Evolutionary conservation across 2,113 vertebrate genomes (phyloP), one percentile per base, ranked within the genome.

Genomic region (Gymnorhina tibicen): DNA sequence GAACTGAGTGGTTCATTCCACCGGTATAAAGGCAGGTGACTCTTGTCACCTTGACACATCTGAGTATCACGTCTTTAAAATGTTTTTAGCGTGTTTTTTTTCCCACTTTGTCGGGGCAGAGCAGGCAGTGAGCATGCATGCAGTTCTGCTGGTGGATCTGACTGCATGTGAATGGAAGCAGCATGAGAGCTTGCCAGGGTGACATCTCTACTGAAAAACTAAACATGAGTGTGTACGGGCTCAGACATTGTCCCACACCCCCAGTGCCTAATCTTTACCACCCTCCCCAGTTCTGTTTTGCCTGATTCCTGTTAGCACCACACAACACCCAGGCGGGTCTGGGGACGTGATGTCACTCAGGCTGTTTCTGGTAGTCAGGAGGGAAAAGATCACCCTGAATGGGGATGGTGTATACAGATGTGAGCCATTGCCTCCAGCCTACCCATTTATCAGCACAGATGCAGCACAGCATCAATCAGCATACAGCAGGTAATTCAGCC

Each of bases 21-120:
- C 26, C 28, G 58, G 10, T 2, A 13, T 9, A 60, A 77, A 13
- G 20, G 16, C 23, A 53, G 20, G 15, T 49, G 55, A 35, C 46
- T 62, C 32, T 41, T 67, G 46, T 91, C n/a, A 49, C 55, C 10
- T 53, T n/a, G 41, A 33, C 27, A 67, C 28, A n/a, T 17, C 16
- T 2, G 16, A 60, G 8, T 59, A 32, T 3, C 26, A 41, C 10
- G 8, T 39, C 32, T 49, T 84, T n/a, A 39, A 44, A 41, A 30
- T 37, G n/a, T 30, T 63, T 64, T 77, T 30, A 72, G 9, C 1
- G 4, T 37, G 23, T 0, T 0, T 32, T 53, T 76, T 67, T 67
- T 87, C 2, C n/a, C 16, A 11, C 63, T 73, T 94, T 20, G 3
- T 13, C 41, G 24, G 17, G 32, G 9, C 8, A 73, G 60, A 69